Percentiles rank a stretch among this genome's conserved stretches.
Evolutionary conservation across 2,888 invertebrate species (phyloP).

Genomic region (Melanchra persicariae): DNA sequence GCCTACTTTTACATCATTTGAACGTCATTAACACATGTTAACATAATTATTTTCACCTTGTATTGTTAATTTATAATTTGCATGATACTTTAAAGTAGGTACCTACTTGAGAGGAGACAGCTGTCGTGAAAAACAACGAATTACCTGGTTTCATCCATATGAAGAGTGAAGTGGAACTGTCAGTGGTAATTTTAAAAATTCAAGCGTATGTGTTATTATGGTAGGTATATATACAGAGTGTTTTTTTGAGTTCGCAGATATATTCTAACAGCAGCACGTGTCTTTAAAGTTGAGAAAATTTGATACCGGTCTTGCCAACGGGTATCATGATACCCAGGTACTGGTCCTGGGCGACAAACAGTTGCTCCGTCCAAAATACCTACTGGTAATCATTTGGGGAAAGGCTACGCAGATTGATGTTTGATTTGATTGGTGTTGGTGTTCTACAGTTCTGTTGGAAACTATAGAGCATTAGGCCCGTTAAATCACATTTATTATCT

Average conservation of each 20-base stretch:
- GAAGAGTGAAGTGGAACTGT: neutral
- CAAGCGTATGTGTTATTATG: neutral
- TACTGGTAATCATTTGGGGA: no score
- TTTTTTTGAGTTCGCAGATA: neutral
- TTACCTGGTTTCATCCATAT: conserved; percentile 11
- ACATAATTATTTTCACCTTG: conserved; percentile 8
- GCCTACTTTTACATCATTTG: neutral
- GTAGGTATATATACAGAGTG: neutral
- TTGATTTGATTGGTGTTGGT: no score
- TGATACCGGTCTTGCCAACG: no score
- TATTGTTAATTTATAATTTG: conserved; percentile 20
- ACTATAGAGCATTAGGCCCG: no score
- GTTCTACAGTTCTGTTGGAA: no score
- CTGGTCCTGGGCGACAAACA: no score
- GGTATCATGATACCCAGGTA: no score
- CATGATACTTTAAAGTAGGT: neutral
- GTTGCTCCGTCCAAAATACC: no score
- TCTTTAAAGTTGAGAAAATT: no score
- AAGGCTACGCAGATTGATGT: no score
- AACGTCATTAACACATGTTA: neutral
- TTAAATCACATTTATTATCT: no score
- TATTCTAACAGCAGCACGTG: neutral
- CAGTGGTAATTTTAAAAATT: neutral
- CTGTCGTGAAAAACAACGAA: neutral
- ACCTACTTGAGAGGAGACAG: neutral